These are phyloP conservation scores for Latheticus oryzae DNA, from an alignment of 2,888 invertebrate species.

Conservation along the genomic window DNA sequence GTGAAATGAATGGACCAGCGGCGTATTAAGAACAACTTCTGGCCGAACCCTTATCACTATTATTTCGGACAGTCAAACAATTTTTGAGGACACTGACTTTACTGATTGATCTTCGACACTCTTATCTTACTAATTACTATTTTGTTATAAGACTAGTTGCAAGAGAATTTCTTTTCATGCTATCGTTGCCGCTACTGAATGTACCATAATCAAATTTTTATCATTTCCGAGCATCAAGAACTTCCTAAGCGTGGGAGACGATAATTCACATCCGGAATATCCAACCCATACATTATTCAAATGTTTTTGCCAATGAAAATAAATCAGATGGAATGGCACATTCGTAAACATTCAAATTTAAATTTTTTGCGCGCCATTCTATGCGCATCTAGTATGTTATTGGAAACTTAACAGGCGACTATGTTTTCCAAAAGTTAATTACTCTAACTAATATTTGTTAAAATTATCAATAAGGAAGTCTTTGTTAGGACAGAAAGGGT, in stretches of 20 bases:
- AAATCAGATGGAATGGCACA: slow-evolving; percentile 12
- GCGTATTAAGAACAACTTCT: slow-evolving; percentile 18
- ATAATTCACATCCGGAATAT: slow-evolving; percentile 54
- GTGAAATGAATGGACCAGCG: slow-evolving; percentile 30
- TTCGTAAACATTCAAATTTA: slow-evolving; percentile 2
- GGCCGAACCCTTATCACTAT: slow-evolving; percentile 23
- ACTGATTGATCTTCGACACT: slow-evolving; percentile 55
- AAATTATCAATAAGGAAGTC: slow-evolving; percentile 8
- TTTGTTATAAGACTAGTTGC: slow-evolving; percentile 16
- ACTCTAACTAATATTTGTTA: slow-evolving; percentile 2
- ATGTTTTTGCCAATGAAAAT: slow-evolving; percentile 25
- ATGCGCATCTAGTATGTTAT: slow-evolving; percentile 6
- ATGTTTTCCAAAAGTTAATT: slow-evolving; percentile 5
- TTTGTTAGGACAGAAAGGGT: slow-evolving; percentile 9
- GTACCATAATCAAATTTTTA: slow-evolving; percentile 47
- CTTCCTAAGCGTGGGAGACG: slow-evolving; percentile 57
- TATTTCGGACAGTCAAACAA: slow-evolving; percentile 44
- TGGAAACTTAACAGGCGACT: neutral
- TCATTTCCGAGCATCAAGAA: slow-evolving; percentile 58
- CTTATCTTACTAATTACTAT: slow-evolving; percentile 46
- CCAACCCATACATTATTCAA: slow-evolving; percentile 28
- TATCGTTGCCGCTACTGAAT: slow-evolving; percentile 21
- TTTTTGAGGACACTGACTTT: slow-evolving; percentile 56
- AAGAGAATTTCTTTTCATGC: slow-evolving; percentile 12
- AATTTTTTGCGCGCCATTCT: slow-evolving; percentile 12